phyloP scores from a whole-genome alignment of 2,113 vertebrate genomes.

The Scopus umbretta region DNA sequence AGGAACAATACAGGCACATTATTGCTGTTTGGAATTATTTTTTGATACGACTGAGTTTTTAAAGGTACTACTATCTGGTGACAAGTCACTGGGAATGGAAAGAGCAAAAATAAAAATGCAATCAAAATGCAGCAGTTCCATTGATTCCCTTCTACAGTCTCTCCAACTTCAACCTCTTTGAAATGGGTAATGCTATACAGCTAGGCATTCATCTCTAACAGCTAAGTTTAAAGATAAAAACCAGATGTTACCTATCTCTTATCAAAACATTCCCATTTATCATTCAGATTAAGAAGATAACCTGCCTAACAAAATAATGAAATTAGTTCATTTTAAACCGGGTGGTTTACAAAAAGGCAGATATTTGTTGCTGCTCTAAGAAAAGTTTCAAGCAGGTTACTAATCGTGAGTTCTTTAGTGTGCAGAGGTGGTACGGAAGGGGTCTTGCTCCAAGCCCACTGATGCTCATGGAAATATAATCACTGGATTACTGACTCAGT shows the following conservation, averaged over 20 bases:
- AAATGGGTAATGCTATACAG: background rate
- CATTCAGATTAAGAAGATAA: background rate
- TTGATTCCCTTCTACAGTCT: background rate
- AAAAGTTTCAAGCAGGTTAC: background rate
- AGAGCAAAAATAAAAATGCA: background rate
- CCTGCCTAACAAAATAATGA: background rate
- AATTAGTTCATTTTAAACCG: background rate
- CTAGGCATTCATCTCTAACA: background rate
- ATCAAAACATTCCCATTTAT: background rate
- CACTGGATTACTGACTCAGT: background rate
- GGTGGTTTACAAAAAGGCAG: background rate
- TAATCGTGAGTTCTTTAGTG: background rate
- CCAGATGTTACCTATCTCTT: background rate
- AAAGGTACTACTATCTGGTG: background rate
- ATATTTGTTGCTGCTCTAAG: background rate
- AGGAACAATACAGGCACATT: background rate
- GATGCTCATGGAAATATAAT: background rate
- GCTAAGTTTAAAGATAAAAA: background rate
- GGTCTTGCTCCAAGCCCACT: background rate
- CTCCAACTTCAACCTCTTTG: background rate
- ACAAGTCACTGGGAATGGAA: background rate
- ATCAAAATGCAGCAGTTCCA: background rate
- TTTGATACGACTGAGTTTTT: background rate
- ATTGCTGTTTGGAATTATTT: background rate
- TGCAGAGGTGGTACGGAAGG: background rate